Evolutionary conservation across 2,113 vertebrate species (phyloP).

Genomic region (Elephas maximus): DNA sequence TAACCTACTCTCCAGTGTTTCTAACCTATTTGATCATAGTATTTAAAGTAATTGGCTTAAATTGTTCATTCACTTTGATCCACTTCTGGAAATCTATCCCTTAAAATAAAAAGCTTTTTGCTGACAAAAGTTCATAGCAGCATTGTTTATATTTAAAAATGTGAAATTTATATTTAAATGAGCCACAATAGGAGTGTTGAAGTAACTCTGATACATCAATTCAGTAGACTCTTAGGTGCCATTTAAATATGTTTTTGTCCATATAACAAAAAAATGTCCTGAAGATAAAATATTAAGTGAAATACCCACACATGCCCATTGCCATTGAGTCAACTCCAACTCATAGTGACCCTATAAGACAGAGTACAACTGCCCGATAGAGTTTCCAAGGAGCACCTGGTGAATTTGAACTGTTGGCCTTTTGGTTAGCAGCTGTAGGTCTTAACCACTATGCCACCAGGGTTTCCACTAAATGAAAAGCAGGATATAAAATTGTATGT

Average conservation of each 20-base stretch:
- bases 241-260: neutral
- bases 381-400: no score
- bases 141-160: slow-evolving; percentile 34
- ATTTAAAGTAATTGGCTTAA: slow-evolving; percentile 73
- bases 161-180: neutral
- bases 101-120: slow-evolving; percentile 18
- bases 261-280: neutral
- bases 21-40: slow-evolving; percentile 57
- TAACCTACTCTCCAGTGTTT: slow-evolving; percentile 47
- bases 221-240: neutral
- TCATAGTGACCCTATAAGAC: no score
- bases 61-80: slow-evolving; percentile 57
- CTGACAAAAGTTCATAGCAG: neutral
- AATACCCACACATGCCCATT: no score
- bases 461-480: neutral
- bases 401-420: no score
- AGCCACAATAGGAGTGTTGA: neutral
- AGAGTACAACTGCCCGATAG: no score
- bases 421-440: no score
- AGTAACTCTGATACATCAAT: neutral
- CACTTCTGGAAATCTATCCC: slow-evolving; percentile 48
- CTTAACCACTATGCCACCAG: no score
- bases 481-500: neutral
- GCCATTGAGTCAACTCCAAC: no score
- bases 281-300: slow-evolving; percentile 2